phyloP scores from a whole-genome alignment of 1,140 invertebrate species.

The Diorhabda carinulata region DNA sequence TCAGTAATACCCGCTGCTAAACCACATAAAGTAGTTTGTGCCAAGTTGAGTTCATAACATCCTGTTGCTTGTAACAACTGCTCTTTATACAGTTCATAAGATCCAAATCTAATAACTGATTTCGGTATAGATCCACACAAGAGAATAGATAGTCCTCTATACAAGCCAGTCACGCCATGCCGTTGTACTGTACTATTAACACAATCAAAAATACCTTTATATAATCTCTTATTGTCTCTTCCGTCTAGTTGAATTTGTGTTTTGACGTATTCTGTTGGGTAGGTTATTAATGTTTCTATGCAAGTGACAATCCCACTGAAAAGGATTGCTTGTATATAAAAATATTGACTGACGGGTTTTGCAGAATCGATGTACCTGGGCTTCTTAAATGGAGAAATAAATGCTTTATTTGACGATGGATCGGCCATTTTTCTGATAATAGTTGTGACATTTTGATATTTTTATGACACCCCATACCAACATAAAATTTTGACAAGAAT shows the following conservation, averaged over 20 bases:
- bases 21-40: conserved; percentile 82
- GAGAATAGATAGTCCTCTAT: conserved; percentile 91
- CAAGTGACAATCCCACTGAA: conserved; percentile 76
- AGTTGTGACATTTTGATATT: too few species aligned
- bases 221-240: conserved; percentile 70
- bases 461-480: too few species aligned
- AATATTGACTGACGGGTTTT: too few species aligned
- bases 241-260: conserved; percentile 98
- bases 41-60: conserved; percentile 75
- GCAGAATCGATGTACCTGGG: too few species aligned
- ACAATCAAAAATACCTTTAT: conserved; percentile 89
- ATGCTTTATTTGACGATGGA: too few species aligned
- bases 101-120: conserved; percentile 93
- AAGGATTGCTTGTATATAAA: conserved; percentile 67
- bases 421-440: too few species aligned
- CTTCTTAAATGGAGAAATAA: too few species aligned
- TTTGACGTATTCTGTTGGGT: conserved; percentile 99
- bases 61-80: conserved; percentile 61
- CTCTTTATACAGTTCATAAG: conserved; percentile 90
- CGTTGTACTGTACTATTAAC: conserved; percentile 87
- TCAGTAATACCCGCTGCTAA: conserved; percentile 92
- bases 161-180: conserved; percentile 90
- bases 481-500: too few species aligned
- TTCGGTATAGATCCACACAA: conserved; percentile 96
- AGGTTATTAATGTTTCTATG: conserved; percentile 99